Evolutionary conservation across 2,113 vertebrate genomes (phyloP), one percentile per base, ranked within the genome.

Genomic region (Empidonax alnorum): DNA sequence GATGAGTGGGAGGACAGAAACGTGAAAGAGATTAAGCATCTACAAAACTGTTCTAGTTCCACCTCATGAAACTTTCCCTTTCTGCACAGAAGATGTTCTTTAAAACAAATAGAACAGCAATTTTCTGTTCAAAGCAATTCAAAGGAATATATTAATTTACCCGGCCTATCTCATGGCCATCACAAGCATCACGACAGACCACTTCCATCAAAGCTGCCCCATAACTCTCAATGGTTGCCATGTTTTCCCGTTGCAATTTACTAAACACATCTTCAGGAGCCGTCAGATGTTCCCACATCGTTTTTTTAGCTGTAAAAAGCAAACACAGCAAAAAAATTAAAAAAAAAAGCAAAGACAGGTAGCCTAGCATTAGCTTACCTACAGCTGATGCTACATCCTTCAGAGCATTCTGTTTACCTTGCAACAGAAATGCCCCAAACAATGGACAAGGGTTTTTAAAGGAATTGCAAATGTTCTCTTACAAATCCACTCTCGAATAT

Each of bases 171-270:
- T 99, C 99, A 65, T 99, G 99, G 19, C 99, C 99, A 39, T 99
- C 99, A 82, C 99, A 99, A 58, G 99, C 99, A 42, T 99, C 99
- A 90, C 99, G 96, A 92, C 99, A 99, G 84, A 99, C 98, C 75
- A 99, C 99, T 90, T 99, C 99, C 99, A 99, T 99, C 21, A 99
- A 98, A 9, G 99, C 97, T 12, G 98, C 98, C 44, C 99, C 99
- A 0, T 99, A 99, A 93, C 98, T 99, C 97, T 99, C 99, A 61
- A 99, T 99, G 92, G 99, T 99, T 27, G 98, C 97, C 42, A 99
- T 98, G 88, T 99, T 99, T 96, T 99, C 99, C 55, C 99, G 93
- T 93, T 99, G 99, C 80, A 99, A 97, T 97, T 99, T 99, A 94
- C 99, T 99, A 94, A 99, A 99, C 33, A 98, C 98, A 63, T 99